Conservation (phyloP, 2,888 invertebrate species). For the Caenorhabditis imperialis region DNA sequence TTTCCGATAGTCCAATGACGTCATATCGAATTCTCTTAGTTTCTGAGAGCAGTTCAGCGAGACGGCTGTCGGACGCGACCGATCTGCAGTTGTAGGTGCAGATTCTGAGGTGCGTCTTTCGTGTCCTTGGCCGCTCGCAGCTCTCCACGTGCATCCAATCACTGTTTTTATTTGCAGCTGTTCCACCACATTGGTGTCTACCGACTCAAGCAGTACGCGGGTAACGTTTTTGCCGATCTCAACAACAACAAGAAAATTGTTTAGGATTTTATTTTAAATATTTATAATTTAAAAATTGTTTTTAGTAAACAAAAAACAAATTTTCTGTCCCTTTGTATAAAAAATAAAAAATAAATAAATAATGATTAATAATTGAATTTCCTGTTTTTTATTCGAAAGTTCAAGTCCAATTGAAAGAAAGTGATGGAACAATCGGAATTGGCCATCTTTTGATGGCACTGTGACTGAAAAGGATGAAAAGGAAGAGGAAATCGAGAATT, state of each 20-base stretch:
- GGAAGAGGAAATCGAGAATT: too few relatives aligned
- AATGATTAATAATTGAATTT: conserved; percentile 2
- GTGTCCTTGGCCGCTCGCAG: too few relatives aligned
- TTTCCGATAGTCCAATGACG: conserved; percentile 11
- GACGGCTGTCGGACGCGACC: background rate
- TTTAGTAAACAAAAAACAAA: background rate
- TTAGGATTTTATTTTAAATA: too few relatives aligned
- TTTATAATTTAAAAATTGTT: conserved; percentile 20
- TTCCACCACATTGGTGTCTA: conserved; percentile 63
- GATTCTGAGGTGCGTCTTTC: too few relatives aligned
- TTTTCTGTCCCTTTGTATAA: background rate
- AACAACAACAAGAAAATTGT: conserved; percentile 59
- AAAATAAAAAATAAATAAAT: background rate
- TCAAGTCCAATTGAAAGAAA: too few relatives aligned
- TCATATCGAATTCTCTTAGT: background rate
- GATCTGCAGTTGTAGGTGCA: too few relatives aligned
- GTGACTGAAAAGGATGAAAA: too few relatives aligned
- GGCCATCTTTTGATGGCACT: conserved; percentile 2
- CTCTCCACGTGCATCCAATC: too few relatives aligned
- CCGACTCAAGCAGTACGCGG: conserved; percentile 53
- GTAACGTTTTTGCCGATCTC: conserved; percentile 57
- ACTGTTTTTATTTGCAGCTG: conserved; percentile 66
- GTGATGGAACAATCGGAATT: conserved; percentile 20
- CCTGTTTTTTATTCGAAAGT: conserved; percentile 8
- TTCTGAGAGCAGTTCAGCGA: background rate